phyloP scores from a whole-genome alignment of 1,140 invertebrate species.

The Bombus terrestris region DNA sequence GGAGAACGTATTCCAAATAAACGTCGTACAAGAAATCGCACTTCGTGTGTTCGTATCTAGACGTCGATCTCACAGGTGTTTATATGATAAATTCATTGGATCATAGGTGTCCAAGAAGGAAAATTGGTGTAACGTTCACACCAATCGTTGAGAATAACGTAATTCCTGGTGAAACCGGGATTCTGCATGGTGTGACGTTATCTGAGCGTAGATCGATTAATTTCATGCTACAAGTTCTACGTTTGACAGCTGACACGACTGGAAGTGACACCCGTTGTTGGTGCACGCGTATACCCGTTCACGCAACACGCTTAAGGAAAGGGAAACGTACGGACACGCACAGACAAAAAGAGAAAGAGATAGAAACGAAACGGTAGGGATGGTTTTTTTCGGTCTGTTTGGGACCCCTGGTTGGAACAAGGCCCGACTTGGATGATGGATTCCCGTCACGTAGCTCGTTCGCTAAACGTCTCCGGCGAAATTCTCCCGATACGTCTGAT shows the following conservation, averaged over 20 bases:
- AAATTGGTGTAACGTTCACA: background rate
- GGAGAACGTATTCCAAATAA: background rate
- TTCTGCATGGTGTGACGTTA: constrained; percentile 37
- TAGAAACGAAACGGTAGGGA: background rate
- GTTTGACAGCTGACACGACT: constrained; percentile 53
- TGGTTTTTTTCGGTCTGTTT: constrained; percentile 34
- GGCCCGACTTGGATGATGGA: constrained; percentile 55
- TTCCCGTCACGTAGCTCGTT: constrained; percentile 49
- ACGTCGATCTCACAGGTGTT: background rate
- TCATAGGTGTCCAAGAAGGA: background rate
- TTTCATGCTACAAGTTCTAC: constrained; percentile 24
- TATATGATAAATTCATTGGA: background rate
- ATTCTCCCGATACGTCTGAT: constrained; percentile 9
- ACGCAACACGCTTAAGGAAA: constrained; percentile 17
- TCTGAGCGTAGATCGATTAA: constrained; percentile 37
- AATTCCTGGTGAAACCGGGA: constrained; percentile 18
- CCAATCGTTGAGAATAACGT: no score
- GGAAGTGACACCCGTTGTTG: constrained; percentile 51
- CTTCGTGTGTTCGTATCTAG: background rate
- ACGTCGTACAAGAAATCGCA: background rate
- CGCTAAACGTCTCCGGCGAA: constrained; percentile 28
- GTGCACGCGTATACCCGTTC: constrained; percentile 10
- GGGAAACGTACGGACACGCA: background rate
- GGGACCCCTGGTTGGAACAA: constrained; percentile 6
- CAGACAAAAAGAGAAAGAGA: background rate